A percentile compares a stretch with the other conserved stretches of the same genome.
phyloP scores from a whole-genome alignment of 2,797 vertebrate genomes.

The Liparis tanakae region DNA sequence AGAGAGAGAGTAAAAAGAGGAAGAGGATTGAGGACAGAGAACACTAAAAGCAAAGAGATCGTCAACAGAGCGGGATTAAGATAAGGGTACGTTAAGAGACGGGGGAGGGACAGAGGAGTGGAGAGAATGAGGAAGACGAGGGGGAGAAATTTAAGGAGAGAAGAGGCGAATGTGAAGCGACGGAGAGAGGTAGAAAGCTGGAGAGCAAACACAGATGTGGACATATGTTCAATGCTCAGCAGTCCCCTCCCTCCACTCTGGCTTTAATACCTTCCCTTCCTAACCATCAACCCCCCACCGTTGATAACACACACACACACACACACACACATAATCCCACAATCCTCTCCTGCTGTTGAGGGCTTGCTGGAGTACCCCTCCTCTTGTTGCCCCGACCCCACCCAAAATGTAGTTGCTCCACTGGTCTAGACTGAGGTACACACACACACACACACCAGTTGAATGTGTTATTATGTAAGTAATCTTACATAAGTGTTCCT shows the following conservation, averaged over 20 bases:
- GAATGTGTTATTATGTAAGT: slow-evolving; percentile 72
- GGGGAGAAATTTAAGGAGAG: slow-evolving; percentile 19
- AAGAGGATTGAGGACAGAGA: slow-evolving; percentile 28
- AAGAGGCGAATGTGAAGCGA: slow-evolving; percentile 36
- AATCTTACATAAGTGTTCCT: slow-evolving; percentile 74
- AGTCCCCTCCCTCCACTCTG: slow-evolving; percentile 61
- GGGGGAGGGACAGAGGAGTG: slow-evolving; percentile 6
- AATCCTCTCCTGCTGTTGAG: slow-evolving; percentile 74
- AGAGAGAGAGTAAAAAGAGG: slow-evolving; percentile 15
- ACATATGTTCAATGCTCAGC: slow-evolving; percentile 56
- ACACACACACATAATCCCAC: slow-evolving; percentile 68
- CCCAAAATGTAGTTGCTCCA: slow-evolving; percentile 53
- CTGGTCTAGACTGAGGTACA: slow-evolving; percentile 48
- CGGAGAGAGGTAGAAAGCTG: slow-evolving; percentile 48
- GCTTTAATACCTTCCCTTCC: slow-evolving; percentile 72
- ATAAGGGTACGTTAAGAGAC: slow-evolving; percentile 46
- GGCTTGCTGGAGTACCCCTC: slow-evolving; percentile 56
- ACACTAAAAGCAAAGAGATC: slow-evolving; percentile 38
- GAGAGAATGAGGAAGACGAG: slow-evolving; percentile 25
- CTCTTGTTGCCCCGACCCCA: slow-evolving; percentile 54
- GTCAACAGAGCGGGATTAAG: slow-evolving; percentile 59
- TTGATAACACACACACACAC: slow-evolving; percentile 40
- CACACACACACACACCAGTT: slow-evolving; percentile 41
- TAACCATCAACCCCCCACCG: slow-evolving; percentile 17
- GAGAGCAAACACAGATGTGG: slow-evolving; percentile 67